Conservation (phyloP, 2,113 vertebrate genomes). For the Megaleporinus macrocephalus region DNA sequence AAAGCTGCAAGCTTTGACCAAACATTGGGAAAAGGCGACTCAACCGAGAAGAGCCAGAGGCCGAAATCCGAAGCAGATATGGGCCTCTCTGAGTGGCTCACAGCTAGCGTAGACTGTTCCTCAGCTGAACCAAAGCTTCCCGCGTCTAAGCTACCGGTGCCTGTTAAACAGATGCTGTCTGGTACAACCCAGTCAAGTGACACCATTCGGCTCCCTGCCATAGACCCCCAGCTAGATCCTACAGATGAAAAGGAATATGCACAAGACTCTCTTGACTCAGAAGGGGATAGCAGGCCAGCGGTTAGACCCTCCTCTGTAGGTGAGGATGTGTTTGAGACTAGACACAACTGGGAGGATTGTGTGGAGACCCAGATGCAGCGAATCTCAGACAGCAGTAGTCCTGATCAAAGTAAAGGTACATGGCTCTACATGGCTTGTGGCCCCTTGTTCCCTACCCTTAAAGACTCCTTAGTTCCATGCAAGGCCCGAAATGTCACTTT, state of each 20-base stretch:
- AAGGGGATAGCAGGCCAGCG: constrained; percentile 83
- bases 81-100: constrained; percentile 15
- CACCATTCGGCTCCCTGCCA: background rate
- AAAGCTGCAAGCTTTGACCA: constrained; percentile 66
- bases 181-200: constrained; percentile 56
- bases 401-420: constrained; percentile 92
- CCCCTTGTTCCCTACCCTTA: constrained; percentile 59
- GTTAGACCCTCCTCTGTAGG: constrained; percentile 79
- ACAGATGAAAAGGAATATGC: constrained; percentile 85
- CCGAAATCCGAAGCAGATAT: constrained; percentile 69
- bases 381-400: constrained; percentile 90
- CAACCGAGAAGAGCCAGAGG: constrained; percentile 48
- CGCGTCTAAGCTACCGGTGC: constrained; percentile 76
- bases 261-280: constrained; percentile 82
- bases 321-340: constrained; percentile 94
- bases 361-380: constrained; percentile 97
- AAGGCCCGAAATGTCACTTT: constrained; percentile 49
- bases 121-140: constrained; percentile 72
- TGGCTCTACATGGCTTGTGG: constrained; percentile 76
- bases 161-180: constrained; percentile 64
- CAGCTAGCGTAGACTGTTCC: constrained; percentile 76
- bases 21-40: constrained; percentile 53
- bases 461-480: constrained; percentile 77
- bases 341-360: constrained; percentile 92
- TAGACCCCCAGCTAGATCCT: constrained; percentile 71